Evolutionary conservation across 2,113 vertebrate genomes (phyloP).

Genomic region (Salvelinus fontinalis): DNA sequence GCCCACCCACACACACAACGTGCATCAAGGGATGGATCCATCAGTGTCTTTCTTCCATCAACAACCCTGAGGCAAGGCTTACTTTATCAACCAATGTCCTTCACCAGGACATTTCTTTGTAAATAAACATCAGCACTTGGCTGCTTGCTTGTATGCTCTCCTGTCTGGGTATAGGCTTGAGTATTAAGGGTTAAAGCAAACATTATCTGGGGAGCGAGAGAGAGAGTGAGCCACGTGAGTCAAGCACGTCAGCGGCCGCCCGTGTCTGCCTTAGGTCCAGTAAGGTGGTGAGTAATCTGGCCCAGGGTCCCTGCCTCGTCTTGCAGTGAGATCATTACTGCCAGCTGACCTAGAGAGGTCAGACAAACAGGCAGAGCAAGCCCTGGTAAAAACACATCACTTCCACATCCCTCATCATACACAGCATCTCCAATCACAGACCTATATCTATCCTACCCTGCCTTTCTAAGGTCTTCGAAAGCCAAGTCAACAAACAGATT

Average conservation of each 20-base stretch:
- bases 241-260: constrained; percentile 31
- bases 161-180: background rate
- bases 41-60: background rate
- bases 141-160: background rate
- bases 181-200: background rate
- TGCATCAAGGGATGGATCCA: background rate
- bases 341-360: constrained; percentile 27
- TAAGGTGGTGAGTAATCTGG: constrained; percentile 51
- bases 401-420: background rate
- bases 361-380: background rate
- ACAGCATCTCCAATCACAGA: too few species aligned
- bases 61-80: background rate
- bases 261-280: constrained; percentile 42
- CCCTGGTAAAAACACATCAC: background rate
- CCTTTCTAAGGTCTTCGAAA: too few species aligned
- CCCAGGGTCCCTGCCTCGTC: constrained; percentile 15
- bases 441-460: too few species aligned
- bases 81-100: background rate
- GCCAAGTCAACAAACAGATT: too few species aligned
- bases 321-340: constrained; percentile 25
- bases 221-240: constrained; percentile 45
- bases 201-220: background rate
- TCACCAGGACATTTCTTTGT: background rate
- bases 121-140: too few species aligned
- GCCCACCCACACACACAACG: background rate